phyloP scores from a whole-genome alignment of 2,888 invertebrate species.

The Lysandra bellargus region DNA sequence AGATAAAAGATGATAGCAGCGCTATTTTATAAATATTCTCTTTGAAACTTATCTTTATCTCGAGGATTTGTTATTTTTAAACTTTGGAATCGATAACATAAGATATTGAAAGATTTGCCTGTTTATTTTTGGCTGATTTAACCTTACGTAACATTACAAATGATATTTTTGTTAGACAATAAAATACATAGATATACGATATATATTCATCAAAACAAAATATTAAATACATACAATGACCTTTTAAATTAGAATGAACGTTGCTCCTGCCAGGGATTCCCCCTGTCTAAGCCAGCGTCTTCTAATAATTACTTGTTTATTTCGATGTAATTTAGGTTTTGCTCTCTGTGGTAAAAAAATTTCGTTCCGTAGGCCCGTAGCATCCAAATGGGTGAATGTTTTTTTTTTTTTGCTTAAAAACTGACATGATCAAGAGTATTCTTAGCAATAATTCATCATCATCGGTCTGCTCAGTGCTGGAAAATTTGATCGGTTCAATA shows the following conservation, averaged over 20 bases:
- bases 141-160: too few species aligned
- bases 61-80: not conserved
- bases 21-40: not conserved
- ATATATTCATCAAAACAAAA: not conserved
- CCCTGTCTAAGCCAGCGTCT: not conserved
- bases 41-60: not conserved
- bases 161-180: too few species aligned
- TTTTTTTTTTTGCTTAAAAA: too few species aligned
- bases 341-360: not conserved
- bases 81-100: not conserved
- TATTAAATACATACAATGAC: not conserved
- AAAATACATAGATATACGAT: not conserved
- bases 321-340: not conserved
- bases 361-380: too few species aligned
- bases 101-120: not conserved
- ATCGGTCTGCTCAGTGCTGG: too few species aligned
- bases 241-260: not conserved
- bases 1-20: not conserved
- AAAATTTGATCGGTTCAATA: too few species aligned
- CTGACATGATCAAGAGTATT: too few species aligned
- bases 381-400: too few species aligned
- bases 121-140: not conserved
- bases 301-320: not conserved
- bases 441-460: too few species aligned
- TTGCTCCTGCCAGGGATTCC: not conserved